Conservation (phyloP, 2,797 vertebrate genomes). For the Phalloptychus januarius region DNA sequence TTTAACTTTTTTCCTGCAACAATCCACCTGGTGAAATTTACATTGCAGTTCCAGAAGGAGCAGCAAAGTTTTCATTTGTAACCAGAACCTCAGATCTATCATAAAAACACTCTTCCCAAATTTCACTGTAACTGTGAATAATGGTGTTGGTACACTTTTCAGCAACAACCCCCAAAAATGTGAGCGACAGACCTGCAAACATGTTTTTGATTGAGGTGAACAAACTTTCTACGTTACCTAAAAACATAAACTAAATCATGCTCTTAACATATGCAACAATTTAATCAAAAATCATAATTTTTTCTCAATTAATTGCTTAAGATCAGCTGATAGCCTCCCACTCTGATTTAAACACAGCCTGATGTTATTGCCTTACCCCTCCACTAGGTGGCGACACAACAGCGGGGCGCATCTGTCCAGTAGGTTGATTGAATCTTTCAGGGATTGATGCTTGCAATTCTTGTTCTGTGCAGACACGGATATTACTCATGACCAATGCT, state of each 20-base stretch:
- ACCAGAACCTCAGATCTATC: not conserved
- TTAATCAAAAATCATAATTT: not conserved
- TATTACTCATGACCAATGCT: not conserved
- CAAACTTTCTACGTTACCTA: not conserved
- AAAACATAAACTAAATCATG: not conserved
- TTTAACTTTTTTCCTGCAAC: not conserved
- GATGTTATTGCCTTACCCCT: slow-evolving; percentile 63
- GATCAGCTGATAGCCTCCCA: not conserved
- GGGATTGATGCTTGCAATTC: slow-evolving; percentile 56
- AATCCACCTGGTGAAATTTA: not conserved
- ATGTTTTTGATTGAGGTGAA: not conserved
- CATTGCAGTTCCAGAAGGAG: not conserved
- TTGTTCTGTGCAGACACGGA: slow-evolving; percentile 29
- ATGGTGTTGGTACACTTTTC: not conserved
- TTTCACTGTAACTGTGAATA: not conserved
- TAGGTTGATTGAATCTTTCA: slow-evolving; percentile 54
- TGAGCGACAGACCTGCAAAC: not conserved
- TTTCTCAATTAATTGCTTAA: not conserved
- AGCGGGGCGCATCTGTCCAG: slow-evolving; percentile 56
- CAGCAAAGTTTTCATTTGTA: not conserved
- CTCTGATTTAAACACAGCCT: not conserved
- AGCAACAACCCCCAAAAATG: not conserved
- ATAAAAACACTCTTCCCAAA: not conserved
- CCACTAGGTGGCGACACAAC: slow-evolving; percentile 70
- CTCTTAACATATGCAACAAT: not conserved